Evolutionary conservation across 2,888 invertebrate species (phyloP), one percentile per base, ranked within the genome.

Genomic region (Ischnus inquisitorius): DNA sequence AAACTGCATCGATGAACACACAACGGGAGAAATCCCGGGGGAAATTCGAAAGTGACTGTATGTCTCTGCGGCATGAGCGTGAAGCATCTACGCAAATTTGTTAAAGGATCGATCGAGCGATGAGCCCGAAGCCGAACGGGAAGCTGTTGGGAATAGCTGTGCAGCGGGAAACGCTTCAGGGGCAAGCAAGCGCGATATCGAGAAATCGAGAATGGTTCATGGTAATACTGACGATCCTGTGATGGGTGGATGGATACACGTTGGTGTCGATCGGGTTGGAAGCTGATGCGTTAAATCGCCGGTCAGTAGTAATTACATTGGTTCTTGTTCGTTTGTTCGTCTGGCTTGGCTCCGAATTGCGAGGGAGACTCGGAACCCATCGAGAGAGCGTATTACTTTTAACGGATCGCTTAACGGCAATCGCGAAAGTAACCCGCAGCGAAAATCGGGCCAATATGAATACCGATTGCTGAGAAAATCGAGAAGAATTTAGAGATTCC

Each of bases 221-320:
- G 34, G 62, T 46, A 46, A 74, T 74, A 74, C 60, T 46, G 62
- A 74, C 46, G 62, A 46, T 46, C 25, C 60, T 62, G 46, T 60
- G 28, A 41, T 46, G 12, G 16, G 46, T 67, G 62, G n/a, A n/a
- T n/a, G n/a, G 22, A 41, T 19, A 69, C 25, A 72, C 46, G 34
- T 34, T 43, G 51, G 67, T 68, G 57, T 54, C 62, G 67, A 84
- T 74, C 60, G 67, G 14, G 76, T 62, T 83, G 78, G 72, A 43
- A 81, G 74, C 83, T 82, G 82, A 82, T 82, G 79, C 80, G 83
- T 85, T 85, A 78, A 84, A 86, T 86, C 80, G 77, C 67, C 74
- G 51, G 72, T 79, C 81, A 74, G 79, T 81, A 87, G 81, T 87
- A 87, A 87, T 87, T 87, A 87, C 85, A 84, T 79, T 71, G 85